Evolutionary conservation across 2,888 invertebrate species (phyloP).

Genomic region (Nemurella pictetii): DNA sequence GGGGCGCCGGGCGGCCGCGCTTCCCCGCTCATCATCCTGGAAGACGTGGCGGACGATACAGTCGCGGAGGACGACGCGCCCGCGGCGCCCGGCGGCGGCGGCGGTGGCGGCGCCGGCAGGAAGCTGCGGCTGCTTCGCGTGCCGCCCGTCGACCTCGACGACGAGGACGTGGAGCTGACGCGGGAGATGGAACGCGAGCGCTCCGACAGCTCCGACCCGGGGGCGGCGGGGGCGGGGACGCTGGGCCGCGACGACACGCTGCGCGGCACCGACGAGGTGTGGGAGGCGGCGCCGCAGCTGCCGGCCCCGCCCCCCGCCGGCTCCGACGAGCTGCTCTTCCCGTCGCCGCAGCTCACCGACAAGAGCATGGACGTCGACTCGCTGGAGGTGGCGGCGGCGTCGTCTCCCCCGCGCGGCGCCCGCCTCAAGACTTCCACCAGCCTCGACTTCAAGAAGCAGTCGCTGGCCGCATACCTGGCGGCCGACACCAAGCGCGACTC

Average conservation of each 20-base stretch:
- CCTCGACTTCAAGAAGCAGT: slow-evolving; percentile 30
- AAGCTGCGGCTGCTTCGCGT: slow-evolving; percentile 38
- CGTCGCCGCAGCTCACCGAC: slow-evolving; percentile 14
- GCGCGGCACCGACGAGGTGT: slow-evolving; percentile 46
- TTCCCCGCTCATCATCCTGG: background rate
- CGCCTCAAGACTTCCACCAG: slow-evolving; percentile 21
- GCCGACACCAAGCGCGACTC: slow-evolving; percentile 39
- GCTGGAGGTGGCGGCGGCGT: background rate
- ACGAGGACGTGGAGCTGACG: slow-evolving; percentile 37
- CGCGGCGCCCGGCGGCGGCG: no score
- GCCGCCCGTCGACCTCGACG: slow-evolving; percentile 41
- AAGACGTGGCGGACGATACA: background rate
- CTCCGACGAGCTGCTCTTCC: slow-evolving; percentile 24
- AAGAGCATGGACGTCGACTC: slow-evolving; percentile 4
- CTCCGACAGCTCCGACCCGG: slow-evolving; percentile 1
- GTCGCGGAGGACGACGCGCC: background rate
- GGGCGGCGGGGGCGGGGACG: slow-evolving; percentile 39
- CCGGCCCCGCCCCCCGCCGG: background rate
- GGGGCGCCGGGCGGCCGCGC: background rate
- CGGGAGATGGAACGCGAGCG: slow-evolving; percentile 29
- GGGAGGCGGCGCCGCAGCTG: slow-evolving; percentile 45
- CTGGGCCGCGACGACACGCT: slow-evolving; percentile 46
- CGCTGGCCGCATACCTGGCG: slow-evolving; percentile 14
- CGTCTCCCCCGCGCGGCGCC: background rate
- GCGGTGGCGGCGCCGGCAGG: slow-evolving; percentile 28